Percentiles rank a stretch among this genome's conserved stretches.
Evolutionary conservation across 2,888 invertebrate species (phyloP).

Genomic region (Congeria kusceri): DNA sequence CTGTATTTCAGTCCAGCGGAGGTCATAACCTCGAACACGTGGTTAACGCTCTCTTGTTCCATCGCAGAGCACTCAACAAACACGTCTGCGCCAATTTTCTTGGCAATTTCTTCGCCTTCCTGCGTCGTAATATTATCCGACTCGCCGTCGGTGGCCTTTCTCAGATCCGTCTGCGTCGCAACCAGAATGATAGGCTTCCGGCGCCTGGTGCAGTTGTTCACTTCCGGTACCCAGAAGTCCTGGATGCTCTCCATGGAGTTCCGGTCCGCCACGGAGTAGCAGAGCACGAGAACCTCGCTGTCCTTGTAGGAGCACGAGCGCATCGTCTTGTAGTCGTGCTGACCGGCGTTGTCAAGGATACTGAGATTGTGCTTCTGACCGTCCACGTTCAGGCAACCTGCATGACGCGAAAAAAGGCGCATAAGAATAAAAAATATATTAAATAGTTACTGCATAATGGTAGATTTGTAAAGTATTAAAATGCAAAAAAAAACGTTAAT

Average conservation of each 20-base stretch:
- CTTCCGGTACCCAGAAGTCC: conserved; percentile 76
- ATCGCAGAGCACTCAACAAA: conserved; percentile 75
- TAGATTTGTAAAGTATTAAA: too few relatives aligned
- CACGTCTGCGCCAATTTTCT: conserved; percentile 73
- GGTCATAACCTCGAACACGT: conserved; percentile 74
- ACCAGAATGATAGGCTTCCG: conserved; percentile 74
- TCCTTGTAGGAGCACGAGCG: conserved; percentile 74
- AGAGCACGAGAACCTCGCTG: conserved; percentile 73
- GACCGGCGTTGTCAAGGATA: conserved; percentile 77
- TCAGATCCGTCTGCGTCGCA: conserved; percentile 75
- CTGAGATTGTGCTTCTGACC: conserved; percentile 75
- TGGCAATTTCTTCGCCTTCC: conserved; percentile 72
- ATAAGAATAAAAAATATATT: too few relatives aligned
- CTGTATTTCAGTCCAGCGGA: conserved; percentile 70
- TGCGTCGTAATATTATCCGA: conserved; percentile 49
- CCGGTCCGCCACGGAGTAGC: conserved; percentile 75
- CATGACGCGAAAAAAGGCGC: conserved; percentile 5
- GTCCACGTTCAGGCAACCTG: conserved; percentile 72
- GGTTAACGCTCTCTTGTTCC: conserved; percentile 67
- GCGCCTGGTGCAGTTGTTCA: conserved; percentile 66
- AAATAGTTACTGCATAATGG: too few relatives aligned
- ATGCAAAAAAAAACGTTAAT: too few relatives aligned
- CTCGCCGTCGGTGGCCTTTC: conserved; percentile 47
- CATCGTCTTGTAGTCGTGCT: conserved; percentile 73
- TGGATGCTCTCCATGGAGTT: conserved; percentile 73